Conservation (phyloP, 2,113 vertebrate genomes). For the Ceyx melanurus region DNA sequence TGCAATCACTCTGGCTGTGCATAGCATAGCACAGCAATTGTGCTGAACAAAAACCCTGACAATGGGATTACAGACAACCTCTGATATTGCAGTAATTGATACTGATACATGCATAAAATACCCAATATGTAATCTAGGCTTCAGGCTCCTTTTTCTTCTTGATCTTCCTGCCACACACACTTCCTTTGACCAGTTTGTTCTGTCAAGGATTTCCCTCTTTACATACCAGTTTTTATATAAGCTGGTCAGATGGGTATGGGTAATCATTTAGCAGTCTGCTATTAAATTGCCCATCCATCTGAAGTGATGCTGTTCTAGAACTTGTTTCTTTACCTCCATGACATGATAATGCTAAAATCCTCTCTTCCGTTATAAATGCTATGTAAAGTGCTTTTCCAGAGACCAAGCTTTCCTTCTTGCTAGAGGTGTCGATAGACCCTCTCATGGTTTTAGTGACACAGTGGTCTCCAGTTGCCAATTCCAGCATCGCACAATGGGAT, state of each 20-base stretch:
- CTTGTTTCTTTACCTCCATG: background rate
- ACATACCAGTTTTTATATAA: background rate
- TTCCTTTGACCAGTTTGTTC: background rate
- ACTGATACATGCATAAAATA: slow-evolving; percentile 7
- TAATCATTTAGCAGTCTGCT: background rate
- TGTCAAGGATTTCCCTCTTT: background rate
- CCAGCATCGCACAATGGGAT: background rate
- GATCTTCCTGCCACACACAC: background rate
- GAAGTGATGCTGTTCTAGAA: background rate
- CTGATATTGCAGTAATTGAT: background rate
- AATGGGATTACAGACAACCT: slow-evolving; percentile 15
- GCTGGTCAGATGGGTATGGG: background rate
- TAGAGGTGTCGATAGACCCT: background rate
- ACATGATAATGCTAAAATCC: background rate
- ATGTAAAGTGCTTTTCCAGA: background rate
- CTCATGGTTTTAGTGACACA: background rate
- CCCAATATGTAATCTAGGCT: background rate
- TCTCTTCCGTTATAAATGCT: background rate
- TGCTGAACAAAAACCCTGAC: background rate
- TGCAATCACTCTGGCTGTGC: slow-evolving; percentile 14
- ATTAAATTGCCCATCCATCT: background rate
- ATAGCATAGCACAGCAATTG: background rate
- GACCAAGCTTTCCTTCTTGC: background rate
- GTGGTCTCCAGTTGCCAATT: background rate
- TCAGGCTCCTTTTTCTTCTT: background rate